These are phyloP conservation scores for Glyptemys insculpta DNA, from an alignment of 2,797 vertebrate genomes.

Conservation along the genomic window DNA sequence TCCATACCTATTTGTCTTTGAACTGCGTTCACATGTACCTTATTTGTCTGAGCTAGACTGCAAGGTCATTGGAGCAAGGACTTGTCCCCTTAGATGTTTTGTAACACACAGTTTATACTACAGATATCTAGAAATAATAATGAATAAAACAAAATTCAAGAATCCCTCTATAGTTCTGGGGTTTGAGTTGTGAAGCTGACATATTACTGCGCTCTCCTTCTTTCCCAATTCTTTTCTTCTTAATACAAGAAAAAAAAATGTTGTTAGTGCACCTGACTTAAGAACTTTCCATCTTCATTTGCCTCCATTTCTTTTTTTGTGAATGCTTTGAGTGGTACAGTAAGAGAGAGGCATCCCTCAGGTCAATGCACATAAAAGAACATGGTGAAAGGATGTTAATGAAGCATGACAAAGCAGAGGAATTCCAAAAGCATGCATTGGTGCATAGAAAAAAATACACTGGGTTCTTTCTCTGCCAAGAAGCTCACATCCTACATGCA, in stretches of 20 bases:
- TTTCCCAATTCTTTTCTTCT: background rate
- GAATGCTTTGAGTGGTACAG: background rate
- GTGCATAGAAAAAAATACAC: background rate
- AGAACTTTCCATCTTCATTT: background rate
- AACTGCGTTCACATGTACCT: background rate
- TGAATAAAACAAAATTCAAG: background rate
- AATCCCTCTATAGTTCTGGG: background rate
- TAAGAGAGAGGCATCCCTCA: conserved; percentile 3
- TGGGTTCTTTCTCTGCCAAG: background rate
- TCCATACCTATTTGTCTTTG: background rate
- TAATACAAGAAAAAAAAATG: background rate
- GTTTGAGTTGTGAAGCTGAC: background rate
- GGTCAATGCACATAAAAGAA: background rate
- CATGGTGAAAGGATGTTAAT: background rate
- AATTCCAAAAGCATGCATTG: background rate
- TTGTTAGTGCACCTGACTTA: background rate
- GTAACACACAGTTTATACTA: background rate
- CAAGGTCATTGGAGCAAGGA: background rate
- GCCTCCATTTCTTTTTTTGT: background rate
- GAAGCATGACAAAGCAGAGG: background rate
- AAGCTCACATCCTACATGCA: background rate
- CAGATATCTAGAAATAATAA: background rate
- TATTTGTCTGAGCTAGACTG: background rate
- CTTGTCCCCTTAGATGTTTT: background rate
- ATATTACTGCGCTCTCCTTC: background rate